Evolutionary conservation across 2,113 vertebrate genomes (phyloP).

Genomic region (Mystacornis crossleyi): DNA sequence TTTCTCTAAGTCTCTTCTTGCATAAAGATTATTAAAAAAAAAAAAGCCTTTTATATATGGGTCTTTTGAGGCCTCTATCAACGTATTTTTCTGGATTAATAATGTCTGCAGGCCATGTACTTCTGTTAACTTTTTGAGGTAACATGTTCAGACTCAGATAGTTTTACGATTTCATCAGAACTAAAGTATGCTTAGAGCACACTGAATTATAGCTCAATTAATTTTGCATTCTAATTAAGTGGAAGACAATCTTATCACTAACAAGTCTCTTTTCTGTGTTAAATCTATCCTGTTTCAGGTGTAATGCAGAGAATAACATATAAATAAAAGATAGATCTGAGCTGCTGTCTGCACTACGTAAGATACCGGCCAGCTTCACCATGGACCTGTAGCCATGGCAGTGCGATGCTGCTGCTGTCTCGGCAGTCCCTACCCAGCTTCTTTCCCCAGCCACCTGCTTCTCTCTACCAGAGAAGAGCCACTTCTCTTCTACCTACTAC

Average conservation of each 20-base stretch:
- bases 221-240: not conserved
- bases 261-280: not conserved
- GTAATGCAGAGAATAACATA: not conserved
- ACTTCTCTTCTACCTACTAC: not conserved
- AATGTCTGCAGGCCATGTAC: not conserved
- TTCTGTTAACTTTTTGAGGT: not conserved
- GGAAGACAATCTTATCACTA: not conserved
- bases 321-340: not conserved
- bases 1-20: not conserved
- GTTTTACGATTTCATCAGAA: conserved; percentile 10
- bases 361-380: not conserved
- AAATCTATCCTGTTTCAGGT: not conserved
- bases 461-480: too few relatives aligned
- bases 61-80: not conserved
- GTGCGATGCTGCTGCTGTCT: not conserved
- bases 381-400: not conserved
- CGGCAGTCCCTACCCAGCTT: not conserved
- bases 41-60: not conserved
- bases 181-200: not conserved
- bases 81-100: not conserved
- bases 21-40: not conserved
- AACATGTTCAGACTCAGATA: not conserved
- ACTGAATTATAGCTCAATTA: not conserved
- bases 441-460: not conserved
- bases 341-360: not conserved